phyloP scores from a whole-genome alignment of 2,888 invertebrate species.

The Hypolimnas misippus region DNA sequence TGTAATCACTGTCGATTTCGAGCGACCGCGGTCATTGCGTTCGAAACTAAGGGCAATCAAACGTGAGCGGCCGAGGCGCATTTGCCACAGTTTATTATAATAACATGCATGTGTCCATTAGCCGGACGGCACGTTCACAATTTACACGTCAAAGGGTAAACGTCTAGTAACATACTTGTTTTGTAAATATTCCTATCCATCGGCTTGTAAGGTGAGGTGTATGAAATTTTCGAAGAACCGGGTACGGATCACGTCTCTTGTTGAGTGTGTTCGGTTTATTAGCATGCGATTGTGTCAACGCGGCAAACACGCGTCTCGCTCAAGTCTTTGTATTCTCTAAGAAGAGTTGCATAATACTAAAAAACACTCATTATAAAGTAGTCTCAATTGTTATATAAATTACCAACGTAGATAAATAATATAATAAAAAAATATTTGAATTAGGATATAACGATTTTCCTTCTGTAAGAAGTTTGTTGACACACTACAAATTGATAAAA shows the following conservation, averaged over 20 bases:
- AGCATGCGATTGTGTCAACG: conserved; percentile 68
- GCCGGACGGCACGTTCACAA: conserved; percentile 25
- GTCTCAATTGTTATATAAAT: neutral
- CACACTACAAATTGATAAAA: too few relatives aligned
- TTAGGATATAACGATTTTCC: neutral
- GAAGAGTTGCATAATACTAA: conserved; percentile 9
- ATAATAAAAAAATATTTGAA: neutral
- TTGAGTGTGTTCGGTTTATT: conserved; percentile 57
- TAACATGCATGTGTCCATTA: conserved; percentile 41
- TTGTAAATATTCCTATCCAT: conserved; percentile 55
- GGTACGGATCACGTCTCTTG: conserved; percentile 48
- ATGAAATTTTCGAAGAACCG: conserved; percentile 55
- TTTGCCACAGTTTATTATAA: conserved; percentile 56
- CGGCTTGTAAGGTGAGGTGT: conserved; percentile 45
- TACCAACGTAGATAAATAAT: neutral
- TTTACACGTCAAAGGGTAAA: conserved; percentile 19
- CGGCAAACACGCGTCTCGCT: conserved; percentile 59
- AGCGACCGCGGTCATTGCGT: conserved; percentile 69
- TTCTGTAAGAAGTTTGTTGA: neutral
- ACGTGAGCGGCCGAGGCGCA: conserved; percentile 45
- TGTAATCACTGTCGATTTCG: conserved; percentile 84
- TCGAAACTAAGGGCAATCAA: conserved; percentile 65
- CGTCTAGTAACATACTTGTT: conserved; percentile 25
- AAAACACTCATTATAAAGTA: neutral
- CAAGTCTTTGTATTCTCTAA: conserved; percentile 54